phyloP scores from a whole-genome alignment of 2,888 invertebrate species.

The Steinernema carpocapsae region DNA sequence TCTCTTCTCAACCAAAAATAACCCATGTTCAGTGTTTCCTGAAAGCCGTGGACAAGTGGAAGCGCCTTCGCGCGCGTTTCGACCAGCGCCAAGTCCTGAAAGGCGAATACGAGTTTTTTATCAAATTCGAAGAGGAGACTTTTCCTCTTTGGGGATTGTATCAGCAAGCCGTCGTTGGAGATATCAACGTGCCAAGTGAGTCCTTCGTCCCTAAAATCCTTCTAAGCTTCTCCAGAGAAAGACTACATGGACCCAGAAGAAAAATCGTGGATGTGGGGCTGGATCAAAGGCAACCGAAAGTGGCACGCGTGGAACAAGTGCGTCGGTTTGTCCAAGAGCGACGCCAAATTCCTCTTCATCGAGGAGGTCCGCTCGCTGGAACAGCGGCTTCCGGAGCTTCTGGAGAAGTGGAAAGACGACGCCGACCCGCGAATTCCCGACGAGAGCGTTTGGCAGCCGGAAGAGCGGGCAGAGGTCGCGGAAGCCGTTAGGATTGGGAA shows the following conservation, averaged over 20 bases:
- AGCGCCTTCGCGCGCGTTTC: constrained; percentile 19
- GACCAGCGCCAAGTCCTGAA: constrained; percentile 31
- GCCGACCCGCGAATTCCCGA: constrained; percentile 35
- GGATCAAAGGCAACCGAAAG: constrained; percentile 58
- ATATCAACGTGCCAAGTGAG: constrained; percentile 58
- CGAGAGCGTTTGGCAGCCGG: constrained; percentile 20
- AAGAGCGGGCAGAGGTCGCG: not conserved
- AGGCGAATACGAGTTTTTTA: constrained; percentile 49
- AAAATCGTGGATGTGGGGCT: constrained; percentile 60
- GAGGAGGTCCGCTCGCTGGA: constrained; percentile 37
- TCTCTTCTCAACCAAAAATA: not conserved
- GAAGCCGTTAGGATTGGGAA: constrained; percentile 7
- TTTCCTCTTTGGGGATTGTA: constrained; percentile 54
- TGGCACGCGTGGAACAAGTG: constrained; percentile 62
- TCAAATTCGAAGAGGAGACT: constrained; percentile 54
- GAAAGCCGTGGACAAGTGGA: constrained; percentile 3
- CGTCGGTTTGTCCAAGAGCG: constrained; percentile 34
- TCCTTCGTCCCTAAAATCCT: not conserved
- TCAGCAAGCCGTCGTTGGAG: constrained; percentile 55
- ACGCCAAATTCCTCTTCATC: constrained; percentile 39
- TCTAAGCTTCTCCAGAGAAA: constrained; percentile 44
- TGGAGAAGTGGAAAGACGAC: constrained; percentile 43
- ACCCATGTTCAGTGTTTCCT: not conserved
- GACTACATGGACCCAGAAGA: constrained; percentile 58
- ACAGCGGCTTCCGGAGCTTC: constrained; percentile 26